Base-by-base conservation (phyloP, 2,888 invertebrate species). In the Adelphocoris suturalis region DNA sequence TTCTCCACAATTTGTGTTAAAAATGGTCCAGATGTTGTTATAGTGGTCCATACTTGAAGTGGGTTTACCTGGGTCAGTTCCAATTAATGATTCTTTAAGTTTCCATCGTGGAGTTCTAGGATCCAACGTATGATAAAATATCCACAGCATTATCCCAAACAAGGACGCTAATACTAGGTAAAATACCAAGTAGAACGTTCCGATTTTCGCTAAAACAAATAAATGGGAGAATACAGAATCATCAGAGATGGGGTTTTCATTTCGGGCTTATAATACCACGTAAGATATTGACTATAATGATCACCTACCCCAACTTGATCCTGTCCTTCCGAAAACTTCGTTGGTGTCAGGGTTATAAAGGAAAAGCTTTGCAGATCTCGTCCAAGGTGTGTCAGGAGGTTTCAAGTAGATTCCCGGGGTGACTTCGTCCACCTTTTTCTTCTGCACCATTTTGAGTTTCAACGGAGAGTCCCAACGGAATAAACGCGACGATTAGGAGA, bases 121-220 rank as follows among this genome's bases (percentile, higher is more conserved):
- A 93, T 98, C 97, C 92, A 99, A 94, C 0, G 98, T 98, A 93
- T 97, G 97, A 92, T 97, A 96, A 95, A 99, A 99, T 90, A 97
- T 97, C 96, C 98, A 97, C 95, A 99, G 96, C 94, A 99, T 98
- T 91, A 98, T 97, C 27, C 98, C 96, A 91, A 99, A 99, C 93
- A 99, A 95, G 46, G 98, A 98, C 37, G 97, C 97, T 93, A 99
- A 95, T 92, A 97, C 97, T 90, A 96, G 94, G 94, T 99, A 99
- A 95, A 99, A 99, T 92, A 97, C 95, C 92, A 98, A 94, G 95
- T 99, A 99, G 95, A 99, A 99, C n/a, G 98, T 94, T 88, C 96
- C 95, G 93, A 99, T 98, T 95, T 99, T 98, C 91, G 96, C 98
- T 98, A 78, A 23, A 88, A 88, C 78, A 88, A 48, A 87, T 61